Conservation (phyloP, 2,797 vertebrate species). For the Dermochelys coriacea region DNA sequence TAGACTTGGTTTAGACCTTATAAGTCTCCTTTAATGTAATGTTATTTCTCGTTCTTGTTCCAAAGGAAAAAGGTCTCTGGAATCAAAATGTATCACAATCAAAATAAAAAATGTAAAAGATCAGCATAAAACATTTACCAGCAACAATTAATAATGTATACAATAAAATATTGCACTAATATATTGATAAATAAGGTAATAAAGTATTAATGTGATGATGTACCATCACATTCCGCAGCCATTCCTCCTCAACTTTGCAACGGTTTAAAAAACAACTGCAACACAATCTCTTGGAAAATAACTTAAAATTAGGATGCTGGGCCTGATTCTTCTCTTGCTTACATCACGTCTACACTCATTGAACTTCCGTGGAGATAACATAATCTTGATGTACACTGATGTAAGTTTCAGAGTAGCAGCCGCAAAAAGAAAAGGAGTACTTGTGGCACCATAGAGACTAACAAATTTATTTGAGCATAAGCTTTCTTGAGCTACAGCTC, state of each 20-base stretch:
- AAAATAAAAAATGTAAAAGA: constrained; percentile 78
- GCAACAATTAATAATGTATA: constrained; percentile 82
- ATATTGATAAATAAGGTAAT: constrained; percentile 84
- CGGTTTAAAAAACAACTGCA: constrained; percentile 69
- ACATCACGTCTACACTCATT: background rate
- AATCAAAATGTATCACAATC: constrained; percentile 78
- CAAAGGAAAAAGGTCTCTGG: constrained; percentile 49
- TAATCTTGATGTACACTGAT: background rate
- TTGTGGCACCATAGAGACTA: too few species aligned
- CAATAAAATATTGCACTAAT: constrained; percentile 82
- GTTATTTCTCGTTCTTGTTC: constrained; percentile 56
- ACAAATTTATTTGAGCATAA: too few species aligned
- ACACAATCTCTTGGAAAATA: constrained; percentile 30
- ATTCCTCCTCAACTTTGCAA: constrained; percentile 65
- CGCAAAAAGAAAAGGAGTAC: too few species aligned
- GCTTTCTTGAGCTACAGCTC: too few species aligned
- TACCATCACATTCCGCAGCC: constrained; percentile 69
- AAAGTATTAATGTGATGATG: constrained; percentile 83
- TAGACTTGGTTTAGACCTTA: background rate
- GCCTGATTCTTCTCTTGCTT: background rate
- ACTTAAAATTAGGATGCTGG: background rate
- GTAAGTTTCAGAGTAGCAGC: background rate
- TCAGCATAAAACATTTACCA: constrained; percentile 81
- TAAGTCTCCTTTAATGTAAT: constrained; percentile 55
- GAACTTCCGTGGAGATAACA: background rate